These are phyloP conservation scores for Hippocampus kuda DNA, from an alignment of 2,797 vertebrate species.

Conservation along the genomic window DNA sequence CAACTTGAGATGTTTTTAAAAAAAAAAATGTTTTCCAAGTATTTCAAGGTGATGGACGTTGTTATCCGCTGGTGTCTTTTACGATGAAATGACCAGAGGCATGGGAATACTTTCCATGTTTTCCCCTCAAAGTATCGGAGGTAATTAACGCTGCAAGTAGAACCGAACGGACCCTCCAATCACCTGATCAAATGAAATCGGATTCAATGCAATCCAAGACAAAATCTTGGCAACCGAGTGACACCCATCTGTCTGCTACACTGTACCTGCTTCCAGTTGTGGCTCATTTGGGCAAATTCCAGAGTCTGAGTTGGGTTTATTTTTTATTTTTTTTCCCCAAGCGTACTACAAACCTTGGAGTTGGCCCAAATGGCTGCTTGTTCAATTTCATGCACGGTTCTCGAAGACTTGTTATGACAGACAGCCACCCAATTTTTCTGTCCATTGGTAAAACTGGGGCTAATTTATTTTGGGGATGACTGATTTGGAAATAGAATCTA, in stretches of 20 bases:
- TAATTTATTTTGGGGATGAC: neutral
- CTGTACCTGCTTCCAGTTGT: neutral
- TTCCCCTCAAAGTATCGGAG: neutral
- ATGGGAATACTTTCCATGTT: neutral
- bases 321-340: neutral
- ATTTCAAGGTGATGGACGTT: neutral
- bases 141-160: neutral
- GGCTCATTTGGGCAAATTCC: neutral
- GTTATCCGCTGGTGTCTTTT: neutral
- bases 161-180: neutral
- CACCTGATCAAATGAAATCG: neutral
- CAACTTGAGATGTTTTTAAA: conserved; percentile 8
- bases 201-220: neutral
- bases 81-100: neutral
- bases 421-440: neutral
- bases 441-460: neutral
- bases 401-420: neutral
- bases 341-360: neutral
- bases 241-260: neutral
- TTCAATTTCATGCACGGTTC: neutral
- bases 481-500: too few species aligned
- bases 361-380: neutral
- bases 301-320: too few species aligned
- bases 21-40: neutral
- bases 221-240: neutral